These are phyloP conservation scores for Euura lappo DNA, from an alignment of 1,140 invertebrate species.

Conservation along the genomic window DNA sequence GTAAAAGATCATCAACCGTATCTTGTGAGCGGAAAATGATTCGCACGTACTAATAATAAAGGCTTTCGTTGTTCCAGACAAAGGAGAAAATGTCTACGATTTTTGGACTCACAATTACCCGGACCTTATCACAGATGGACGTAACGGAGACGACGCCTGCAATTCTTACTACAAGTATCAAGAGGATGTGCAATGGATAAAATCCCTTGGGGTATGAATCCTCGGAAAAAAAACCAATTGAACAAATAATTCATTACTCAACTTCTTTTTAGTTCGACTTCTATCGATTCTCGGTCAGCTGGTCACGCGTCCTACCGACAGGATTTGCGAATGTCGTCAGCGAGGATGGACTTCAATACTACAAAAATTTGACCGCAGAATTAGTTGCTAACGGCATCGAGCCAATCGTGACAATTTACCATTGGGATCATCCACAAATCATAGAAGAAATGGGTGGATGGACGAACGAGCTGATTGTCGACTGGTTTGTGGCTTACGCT, in stretches of 20 bases:
- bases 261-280: conserved; percentile 40
- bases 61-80: conserved; percentile 34
- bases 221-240: background rate
- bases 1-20: background rate
- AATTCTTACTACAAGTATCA: conserved; percentile 67
- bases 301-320: conserved; percentile 64
- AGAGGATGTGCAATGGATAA: conserved; percentile 61
- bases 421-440: conserved; percentile 62
- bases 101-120: conserved; percentile 62
- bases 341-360: conserved; percentile 62
- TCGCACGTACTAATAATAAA: background rate
- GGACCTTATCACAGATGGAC: conserved; percentile 59
- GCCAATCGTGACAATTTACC: conserved; percentile 38
- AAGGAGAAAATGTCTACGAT: conserved; percentile 67
- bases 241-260: background rate
- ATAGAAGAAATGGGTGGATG: conserved; percentile 68
- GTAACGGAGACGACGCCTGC: conserved; percentile 64
- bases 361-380: conserved; percentile 67
- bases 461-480: conserved; percentile 57
- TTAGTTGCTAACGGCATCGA: conserved; percentile 43
- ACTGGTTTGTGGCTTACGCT: conserved; percentile 63
- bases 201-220: conserved; percentile 55
- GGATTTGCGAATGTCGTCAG: conserved; percentile 56
- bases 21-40: background rate
- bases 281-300: conserved; percentile 67